These are phyloP conservation scores for Mormyrus hasselquistii DNA, from an alignment of 2,797 vertebrate genomes.

Conservation along the genomic window DNA sequence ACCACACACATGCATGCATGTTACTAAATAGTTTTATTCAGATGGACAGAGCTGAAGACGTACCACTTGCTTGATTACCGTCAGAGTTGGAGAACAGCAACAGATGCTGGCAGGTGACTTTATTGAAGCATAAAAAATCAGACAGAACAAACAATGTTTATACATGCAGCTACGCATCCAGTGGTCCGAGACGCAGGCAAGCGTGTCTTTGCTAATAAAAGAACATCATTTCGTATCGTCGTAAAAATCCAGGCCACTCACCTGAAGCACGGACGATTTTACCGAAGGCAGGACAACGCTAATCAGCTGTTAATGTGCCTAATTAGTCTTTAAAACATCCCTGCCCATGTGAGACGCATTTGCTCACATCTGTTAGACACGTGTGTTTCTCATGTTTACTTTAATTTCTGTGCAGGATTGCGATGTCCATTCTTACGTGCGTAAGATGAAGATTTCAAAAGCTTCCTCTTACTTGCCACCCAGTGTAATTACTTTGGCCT, in stretches of 20 bases:
- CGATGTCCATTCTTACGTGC: not conserved
- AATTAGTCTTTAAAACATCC: conserved; percentile 64
- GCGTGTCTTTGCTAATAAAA: conserved; percentile 40
- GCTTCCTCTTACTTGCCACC: not conserved
- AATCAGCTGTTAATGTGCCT: conserved; percentile 75
- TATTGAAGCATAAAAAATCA: conserved; percentile 30
- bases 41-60: conserved; percentile 25
- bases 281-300: conserved; percentile 56
- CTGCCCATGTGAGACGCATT: conserved; percentile 13
- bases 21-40: not conserved
- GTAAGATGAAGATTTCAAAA: not conserved
- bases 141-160: conserved; percentile 34
- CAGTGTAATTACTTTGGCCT: not conserved
- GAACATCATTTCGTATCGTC: conserved; percentile 35
- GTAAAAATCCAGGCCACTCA: conserved; percentile 36
- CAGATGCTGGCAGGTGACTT: conserved; percentile 19
- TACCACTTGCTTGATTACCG: not conserved
- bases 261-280: conserved; percentile 37
- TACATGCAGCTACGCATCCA: conserved; percentile 38
- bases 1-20: conserved; percentile 19
- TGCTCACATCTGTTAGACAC: conserved; percentile 35
- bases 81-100: not conserved
- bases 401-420: not conserved
- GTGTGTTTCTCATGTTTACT: conserved; percentile 35
- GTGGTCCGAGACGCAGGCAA: conserved; percentile 41